Percentiles rank a stretch among this genome's conserved stretches.
Evolutionary conservation across 2,113 vertebrate genomes (phyloP).

Genomic region (Xenus cinereus): DNA sequence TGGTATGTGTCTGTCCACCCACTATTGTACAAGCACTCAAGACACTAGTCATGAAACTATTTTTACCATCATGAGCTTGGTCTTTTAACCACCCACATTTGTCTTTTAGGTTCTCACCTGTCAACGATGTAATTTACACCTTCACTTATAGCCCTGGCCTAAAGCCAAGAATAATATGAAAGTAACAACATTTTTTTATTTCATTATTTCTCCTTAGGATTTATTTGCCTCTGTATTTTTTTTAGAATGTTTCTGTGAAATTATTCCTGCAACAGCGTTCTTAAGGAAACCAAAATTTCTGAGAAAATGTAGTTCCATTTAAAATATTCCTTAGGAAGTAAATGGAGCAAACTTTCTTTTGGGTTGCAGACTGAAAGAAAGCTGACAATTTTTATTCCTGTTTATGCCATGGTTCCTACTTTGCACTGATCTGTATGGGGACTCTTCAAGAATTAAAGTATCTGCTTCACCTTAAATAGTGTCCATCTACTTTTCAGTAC

Average conservation of each 20-base stretch:
- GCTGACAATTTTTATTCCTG: background rate
- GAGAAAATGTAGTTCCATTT: background rate
- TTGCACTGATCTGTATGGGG: background rate
- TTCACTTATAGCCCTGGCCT: slow-evolving; percentile 20
- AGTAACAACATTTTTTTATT: background rate
- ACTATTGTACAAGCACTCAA: slow-evolving; percentile 12
- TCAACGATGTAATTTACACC: slow-evolving; percentile 44
- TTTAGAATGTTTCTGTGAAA: background rate
- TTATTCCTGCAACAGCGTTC: background rate
- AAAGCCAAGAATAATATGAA: slow-evolving; percentile 46
- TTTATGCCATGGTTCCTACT: background rate
- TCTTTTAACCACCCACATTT: slow-evolving; percentile 51
- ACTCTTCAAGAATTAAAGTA: background rate
- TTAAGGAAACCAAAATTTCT: background rate
- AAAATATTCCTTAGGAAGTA: background rate
- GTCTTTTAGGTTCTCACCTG: slow-evolving; percentile 54
- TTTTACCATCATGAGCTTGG: slow-evolving; percentile 12
- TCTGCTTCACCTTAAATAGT: background rate
- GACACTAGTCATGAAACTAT: slow-evolving; percentile 51
- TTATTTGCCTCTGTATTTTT: background rate
- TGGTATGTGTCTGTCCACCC: slow-evolving; percentile 50
- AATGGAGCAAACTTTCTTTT: background rate
- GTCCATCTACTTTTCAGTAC: background rate
- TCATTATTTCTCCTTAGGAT: background rate
- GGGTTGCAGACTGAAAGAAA: background rate